Evolutionary conservation across 2,113 vertebrate species (phyloP).

Genomic region (Corydoras sp.): DNA sequence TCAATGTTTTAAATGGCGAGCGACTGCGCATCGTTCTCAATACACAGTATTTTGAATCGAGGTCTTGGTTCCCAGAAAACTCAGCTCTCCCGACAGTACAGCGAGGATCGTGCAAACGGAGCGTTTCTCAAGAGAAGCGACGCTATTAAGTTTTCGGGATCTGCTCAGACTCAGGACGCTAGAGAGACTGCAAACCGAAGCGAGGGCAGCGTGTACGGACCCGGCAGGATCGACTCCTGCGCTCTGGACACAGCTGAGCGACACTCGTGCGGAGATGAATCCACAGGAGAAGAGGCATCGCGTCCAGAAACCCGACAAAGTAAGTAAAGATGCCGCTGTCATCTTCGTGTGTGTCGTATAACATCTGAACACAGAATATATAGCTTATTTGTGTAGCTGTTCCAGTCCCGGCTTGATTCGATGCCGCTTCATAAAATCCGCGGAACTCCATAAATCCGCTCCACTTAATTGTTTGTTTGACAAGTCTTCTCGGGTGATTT

Average conservation of each 20-base stretch:
- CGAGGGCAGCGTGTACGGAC: constrained; percentile 10
- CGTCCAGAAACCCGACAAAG: constrained; percentile 40
- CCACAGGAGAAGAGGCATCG: constrained; percentile 43
- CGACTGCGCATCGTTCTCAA: constrained; percentile 64
- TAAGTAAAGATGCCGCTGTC: constrained; percentile 25
- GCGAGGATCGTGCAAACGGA: constrained; percentile 10
- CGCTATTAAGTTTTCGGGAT: background rate
- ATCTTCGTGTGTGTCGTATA: too few relatives aligned
- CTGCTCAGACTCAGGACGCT: background rate
- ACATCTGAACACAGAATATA: too few relatives aligned
- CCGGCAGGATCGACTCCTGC: constrained; percentile 13
- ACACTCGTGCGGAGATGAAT: constrained; percentile 40
- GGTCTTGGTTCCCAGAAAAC: constrained; percentile 34
- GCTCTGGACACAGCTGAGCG: constrained; percentile 25
- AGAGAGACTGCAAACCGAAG: constrained; percentile 6
- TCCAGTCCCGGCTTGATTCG: too few relatives aligned
- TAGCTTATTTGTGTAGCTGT: too few relatives aligned
- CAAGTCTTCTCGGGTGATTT: constrained; percentile 1
- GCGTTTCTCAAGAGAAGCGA: constrained; percentile 3
- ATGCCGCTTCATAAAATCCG: background rate
- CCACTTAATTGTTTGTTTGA: constrained; percentile 10
- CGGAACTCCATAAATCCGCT: background rate
- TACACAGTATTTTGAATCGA: constrained; percentile 66
- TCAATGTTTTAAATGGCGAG: constrained; percentile 57
- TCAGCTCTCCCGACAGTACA: constrained; percentile 1